These are phyloP conservation scores for Anarhynchus alexandrinus DNA, from an alignment of 2,113 vertebrate species.

Conservation along the genomic window DNA sequence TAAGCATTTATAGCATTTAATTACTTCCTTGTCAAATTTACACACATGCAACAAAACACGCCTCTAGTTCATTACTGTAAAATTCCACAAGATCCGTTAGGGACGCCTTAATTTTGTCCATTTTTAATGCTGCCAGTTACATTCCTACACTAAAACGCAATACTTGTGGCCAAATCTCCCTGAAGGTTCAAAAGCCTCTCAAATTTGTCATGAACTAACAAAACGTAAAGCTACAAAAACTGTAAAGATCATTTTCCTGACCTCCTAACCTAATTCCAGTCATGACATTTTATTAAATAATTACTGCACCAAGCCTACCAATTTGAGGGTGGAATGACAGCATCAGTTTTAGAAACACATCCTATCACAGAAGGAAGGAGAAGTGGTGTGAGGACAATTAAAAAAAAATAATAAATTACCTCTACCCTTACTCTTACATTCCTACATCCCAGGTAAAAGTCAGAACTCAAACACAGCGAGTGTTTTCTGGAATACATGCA, in stretches of 20 bases:
- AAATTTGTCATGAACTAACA: background rate
- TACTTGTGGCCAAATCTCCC: background rate
- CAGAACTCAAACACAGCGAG: background rate
- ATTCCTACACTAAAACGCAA: rapidly evolving
- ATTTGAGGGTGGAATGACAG: background rate
- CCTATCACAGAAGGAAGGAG: background rate
- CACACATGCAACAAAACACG: background rate
- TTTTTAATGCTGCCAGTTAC: background rate
- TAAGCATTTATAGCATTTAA: background rate
- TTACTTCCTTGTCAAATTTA: background rate
- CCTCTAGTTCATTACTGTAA: background rate
- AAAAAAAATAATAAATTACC: background rate
- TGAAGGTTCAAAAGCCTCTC: background rate
- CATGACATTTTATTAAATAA: background rate
- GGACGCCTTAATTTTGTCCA: background rate
- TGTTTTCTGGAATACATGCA: background rate
- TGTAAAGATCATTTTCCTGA: background rate
- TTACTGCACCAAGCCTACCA: background rate
- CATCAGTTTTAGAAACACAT: background rate
- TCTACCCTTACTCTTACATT: background rate
- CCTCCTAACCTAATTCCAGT: background rate
- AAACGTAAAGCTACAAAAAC: background rate
- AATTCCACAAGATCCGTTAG: background rate
- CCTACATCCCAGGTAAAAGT: background rate
- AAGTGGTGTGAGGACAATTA: background rate